Conservation (phyloP, 2,113 vertebrate genomes). For the Cephalopterus ornatus region DNA sequence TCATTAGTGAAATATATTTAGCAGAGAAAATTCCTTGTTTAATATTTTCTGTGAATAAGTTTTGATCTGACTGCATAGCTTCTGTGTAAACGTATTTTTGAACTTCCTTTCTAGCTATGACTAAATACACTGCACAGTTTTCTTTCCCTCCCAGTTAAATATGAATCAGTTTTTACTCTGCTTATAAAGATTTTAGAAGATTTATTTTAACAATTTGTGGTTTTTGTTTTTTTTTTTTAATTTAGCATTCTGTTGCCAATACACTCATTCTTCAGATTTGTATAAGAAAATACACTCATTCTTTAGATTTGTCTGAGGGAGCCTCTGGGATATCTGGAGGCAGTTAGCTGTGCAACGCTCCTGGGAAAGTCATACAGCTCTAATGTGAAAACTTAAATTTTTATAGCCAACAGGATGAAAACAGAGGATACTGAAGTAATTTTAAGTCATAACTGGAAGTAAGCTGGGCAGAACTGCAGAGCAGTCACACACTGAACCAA, state of each 20-base stretch:
- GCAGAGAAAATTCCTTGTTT: neutral
- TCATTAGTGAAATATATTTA: neutral
- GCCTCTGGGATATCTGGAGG: neutral
- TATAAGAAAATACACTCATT: neutral
- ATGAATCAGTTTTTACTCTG: neutral
- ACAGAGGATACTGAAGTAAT: neutral
- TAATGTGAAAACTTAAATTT: neutral
- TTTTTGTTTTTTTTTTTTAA: neutral
- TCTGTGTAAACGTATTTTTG: neutral
- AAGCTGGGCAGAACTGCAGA: neutral
- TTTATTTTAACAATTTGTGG: neutral
- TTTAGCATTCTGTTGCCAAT: neutral
- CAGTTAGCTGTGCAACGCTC: neutral
- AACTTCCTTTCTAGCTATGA: conserved; percentile 8
- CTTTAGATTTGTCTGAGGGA: neutral
- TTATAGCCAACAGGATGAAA: neutral
- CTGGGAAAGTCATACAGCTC: neutral
- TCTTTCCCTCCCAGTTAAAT: neutral
- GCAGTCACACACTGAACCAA: neutral
- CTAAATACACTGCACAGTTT: neutral
- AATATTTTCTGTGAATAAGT: neutral
- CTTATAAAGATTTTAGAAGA: neutral
- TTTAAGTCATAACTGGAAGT: neutral
- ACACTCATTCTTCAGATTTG: neutral
- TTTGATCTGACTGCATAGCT: neutral